Evolutionary conservation across 2,113 vertebrate genomes (phyloP).

Genomic region (Dicentrarchus labrax): DNA sequence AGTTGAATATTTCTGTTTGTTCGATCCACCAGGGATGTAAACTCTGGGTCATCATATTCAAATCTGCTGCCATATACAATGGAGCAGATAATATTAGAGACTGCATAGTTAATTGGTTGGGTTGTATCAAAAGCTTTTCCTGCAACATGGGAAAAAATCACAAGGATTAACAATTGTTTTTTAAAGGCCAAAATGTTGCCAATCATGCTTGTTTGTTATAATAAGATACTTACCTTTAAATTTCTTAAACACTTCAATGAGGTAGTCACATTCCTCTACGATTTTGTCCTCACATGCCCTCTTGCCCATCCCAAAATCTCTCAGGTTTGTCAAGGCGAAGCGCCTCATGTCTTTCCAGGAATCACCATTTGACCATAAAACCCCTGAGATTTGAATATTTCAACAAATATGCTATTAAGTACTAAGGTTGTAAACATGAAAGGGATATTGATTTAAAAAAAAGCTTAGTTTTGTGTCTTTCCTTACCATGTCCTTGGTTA

Average conservation of each 20-base stretch:
- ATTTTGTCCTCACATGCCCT: slow-evolving; percentile 68
- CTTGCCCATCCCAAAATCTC: slow-evolving; percentile 75
- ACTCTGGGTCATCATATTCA: slow-evolving; percentile 61
- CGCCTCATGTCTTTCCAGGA: slow-evolving; percentile 71
- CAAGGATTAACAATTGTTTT: too few species aligned
- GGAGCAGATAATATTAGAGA: slow-evolving; percentile 69
- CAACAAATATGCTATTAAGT: neutral
- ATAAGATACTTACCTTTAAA: neutral
- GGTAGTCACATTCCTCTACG: slow-evolving; percentile 44
- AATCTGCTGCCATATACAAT: slow-evolving; percentile 70
- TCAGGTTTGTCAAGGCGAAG: slow-evolving; percentile 63
- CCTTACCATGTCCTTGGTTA: slow-evolving; percentile 27
- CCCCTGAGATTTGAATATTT: neutral
- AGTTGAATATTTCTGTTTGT: neutral
- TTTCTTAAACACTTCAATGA: slow-evolving; percentile 36
- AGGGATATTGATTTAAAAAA: too few species aligned
- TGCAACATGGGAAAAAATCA: neutral
- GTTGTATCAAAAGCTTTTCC: slow-evolving; percentile 6
- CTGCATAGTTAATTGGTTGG: neutral
- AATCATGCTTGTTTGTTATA: neutral
- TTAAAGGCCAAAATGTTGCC: too few species aligned
- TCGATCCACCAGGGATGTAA: slow-evolving; percentile 30
- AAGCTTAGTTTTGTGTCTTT: neutral
- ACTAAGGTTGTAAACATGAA: too few species aligned
- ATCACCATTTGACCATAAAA: slow-evolving; percentile 48